Evolutionary conservation across 2,797 vertebrate species (phyloP), one percentile per base, ranked within the genome.

Genomic region (Sebastes jordani): DNA sequence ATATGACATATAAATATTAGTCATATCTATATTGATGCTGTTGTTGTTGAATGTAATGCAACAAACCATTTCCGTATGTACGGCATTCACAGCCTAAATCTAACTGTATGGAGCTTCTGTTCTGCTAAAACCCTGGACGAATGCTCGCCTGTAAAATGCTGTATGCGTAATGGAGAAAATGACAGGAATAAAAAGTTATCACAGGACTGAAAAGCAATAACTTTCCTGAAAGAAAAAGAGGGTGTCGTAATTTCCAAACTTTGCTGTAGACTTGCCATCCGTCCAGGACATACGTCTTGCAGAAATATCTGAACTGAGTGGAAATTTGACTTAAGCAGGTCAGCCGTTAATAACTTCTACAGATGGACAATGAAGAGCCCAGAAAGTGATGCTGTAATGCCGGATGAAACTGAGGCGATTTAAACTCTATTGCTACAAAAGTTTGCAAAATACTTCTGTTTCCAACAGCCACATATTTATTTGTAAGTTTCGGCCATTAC

Each of bases 161-260:
- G 30, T 11, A 74, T 82, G 72, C 10, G 76, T 90, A 86, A 92
- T 84, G 86, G 83, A 80, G 81, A 88, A 86, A 90, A 71, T 62
- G 42, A 89, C 83, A 79, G 74, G 87, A 86, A 88, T 82, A 86
- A 82, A 85, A 86, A 80, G 54, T 80, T 86, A 86, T 88, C 74
- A 34, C 73, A 66, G 36, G 27, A 82, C 71, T 76, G 81, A 75
- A 86, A 91, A 79, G 81, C 36, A 76, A 86, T 87, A 76, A 80
- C 72, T 64, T 86, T 69, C 18, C 58, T 54, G 4, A 25, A 77
- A 66, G 36, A 38, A 81, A 77, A 59, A 9, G 22, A 6, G 25
- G n/a, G 30, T 29, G 78, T 67, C 82, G 74, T 80, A 78, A 72
- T 88, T 93, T 90, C 80, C 89, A 85, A 86, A 83, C 55, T 60